Conservation (phyloP, 1,140 invertebrate species). For the Trichonephila inaurata region DNA sequence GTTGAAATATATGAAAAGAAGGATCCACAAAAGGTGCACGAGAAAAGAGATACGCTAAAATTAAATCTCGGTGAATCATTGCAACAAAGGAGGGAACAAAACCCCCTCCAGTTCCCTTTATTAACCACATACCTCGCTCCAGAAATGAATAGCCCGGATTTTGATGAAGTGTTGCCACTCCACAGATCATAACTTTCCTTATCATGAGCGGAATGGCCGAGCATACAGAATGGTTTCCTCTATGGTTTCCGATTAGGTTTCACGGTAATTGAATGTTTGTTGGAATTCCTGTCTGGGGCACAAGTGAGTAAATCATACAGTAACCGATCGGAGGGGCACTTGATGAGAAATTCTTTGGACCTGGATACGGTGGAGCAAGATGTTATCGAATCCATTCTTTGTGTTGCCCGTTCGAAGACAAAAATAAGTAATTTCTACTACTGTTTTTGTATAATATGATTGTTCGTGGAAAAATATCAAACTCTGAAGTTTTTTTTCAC, state of each 20-base stretch:
- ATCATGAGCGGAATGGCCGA: neutral
- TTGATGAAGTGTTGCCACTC: slow-evolving; percentile 57
- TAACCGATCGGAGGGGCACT: neutral
- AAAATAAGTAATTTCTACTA: no score
- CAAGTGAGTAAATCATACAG: slow-evolving; percentile 26
- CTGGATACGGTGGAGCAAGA: neutral
- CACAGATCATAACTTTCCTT: slow-evolving; percentile 3
- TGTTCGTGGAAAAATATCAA: no score
- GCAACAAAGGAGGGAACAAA: slow-evolving; percentile 14
- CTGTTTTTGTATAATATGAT: no score
- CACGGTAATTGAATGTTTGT: slow-evolving; percentile 53
- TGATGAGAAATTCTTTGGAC: neutral
- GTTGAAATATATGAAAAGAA: neutral
- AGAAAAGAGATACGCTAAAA: slow-evolving; percentile 7
- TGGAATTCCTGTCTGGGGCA: slow-evolving; percentile 12
- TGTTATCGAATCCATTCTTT: neutral
- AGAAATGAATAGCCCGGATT: neutral
- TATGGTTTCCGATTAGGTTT: slow-evolving; percentile 32
- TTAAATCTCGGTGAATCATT: slow-evolving; percentile 2
- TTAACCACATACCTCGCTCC: slow-evolving; percentile 25
- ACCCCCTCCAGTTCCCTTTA: slow-evolving; percentile 15
- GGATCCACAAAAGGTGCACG: neutral
- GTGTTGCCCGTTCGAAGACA: no score
- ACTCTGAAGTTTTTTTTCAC: no score
- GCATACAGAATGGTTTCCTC: neutral